A percentile compares a stretch with the other conserved stretches of the same genome.
These are phyloP conservation scores for Medauroidea extradentata DNA, from an alignment of 1,140 invertebrate species.

Conservation along the genomic window DNA sequence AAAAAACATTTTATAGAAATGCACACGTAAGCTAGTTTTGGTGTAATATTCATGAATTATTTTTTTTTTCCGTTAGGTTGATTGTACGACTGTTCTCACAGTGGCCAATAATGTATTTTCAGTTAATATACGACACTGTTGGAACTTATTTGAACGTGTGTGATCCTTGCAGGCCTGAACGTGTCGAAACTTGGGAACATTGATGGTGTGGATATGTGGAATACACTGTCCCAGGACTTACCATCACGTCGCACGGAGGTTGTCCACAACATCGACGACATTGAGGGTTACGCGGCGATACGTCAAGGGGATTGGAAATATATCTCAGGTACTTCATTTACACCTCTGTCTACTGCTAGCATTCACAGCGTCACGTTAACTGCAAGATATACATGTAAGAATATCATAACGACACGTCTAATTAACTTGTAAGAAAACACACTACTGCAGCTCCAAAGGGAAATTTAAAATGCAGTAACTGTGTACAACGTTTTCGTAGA, in stretches of 20 bases:
- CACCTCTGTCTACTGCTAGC: background rate
- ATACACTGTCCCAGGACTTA: constrained; percentile 47
- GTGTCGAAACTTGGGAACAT: constrained; percentile 40
- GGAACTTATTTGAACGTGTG: too few relatives aligned
- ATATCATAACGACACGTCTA: background rate
- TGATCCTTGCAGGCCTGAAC: constrained; percentile 28
- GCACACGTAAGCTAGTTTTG: too few relatives aligned
- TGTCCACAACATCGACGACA: constrained; percentile 70
- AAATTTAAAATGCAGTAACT: background rate
- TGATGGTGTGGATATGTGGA: constrained; percentile 72
- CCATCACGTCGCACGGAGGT: constrained; percentile 56
- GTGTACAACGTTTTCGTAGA: too few relatives aligned
- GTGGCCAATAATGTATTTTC: too few relatives aligned
- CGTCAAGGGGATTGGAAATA: constrained; percentile 69
- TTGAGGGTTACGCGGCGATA: constrained; percentile 55
- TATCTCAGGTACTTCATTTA: constrained; percentile 59
- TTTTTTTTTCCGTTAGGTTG: too few relatives aligned
- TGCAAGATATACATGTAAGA: background rate
- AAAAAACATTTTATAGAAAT: too few relatives aligned
- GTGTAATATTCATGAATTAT: too few relatives aligned
- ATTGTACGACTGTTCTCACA: too few relatives aligned
- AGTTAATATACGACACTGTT: too few relatives aligned
- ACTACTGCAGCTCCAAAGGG: background rate
- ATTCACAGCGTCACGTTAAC: background rate
- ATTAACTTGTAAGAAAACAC: background rate